Percentiles rank a stretch among this genome's conserved stretches.
These are phyloP conservation scores for Lottia scabra DNA, from an alignment of 2,888 invertebrate species.

Conservation along the genomic window DNA sequence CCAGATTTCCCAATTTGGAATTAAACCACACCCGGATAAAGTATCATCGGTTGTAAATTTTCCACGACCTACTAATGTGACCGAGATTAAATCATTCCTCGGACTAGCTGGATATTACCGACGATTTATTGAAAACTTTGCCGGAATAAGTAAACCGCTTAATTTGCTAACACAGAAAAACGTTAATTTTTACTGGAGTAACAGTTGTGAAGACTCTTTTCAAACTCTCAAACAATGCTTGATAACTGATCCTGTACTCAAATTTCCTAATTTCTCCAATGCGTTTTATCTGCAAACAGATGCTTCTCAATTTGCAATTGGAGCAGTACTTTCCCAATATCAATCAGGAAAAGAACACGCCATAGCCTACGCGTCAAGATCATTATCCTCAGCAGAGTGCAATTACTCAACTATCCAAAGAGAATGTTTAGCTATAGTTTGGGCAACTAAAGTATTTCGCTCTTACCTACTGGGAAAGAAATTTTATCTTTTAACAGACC, in stretches of 20 bases:
- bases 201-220: no score
- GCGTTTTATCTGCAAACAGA: not conserved
- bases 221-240: no score
- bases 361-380: conserved; percentile 14
- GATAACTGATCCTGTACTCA: not conserved
- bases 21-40: not conserved
- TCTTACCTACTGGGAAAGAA: conserved; percentile 9
- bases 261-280: not conserved
- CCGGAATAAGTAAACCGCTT: not conserved
- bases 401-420: conserved; percentile 24
- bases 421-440: conserved; percentile 12
- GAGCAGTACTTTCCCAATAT: conserved; percentile 14
- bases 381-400: conserved; percentile 5
- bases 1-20: not conserved
- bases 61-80: not conserved
- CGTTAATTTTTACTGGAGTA: no score
- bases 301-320: conserved; percentile 4
- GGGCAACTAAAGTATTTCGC: conserved; percentile 15
- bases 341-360: conserved; percentile 8
- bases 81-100: not conserved
- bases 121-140: not conserved
- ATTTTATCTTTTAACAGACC: not conserved
- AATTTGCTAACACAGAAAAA: not conserved
- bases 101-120: not conserved
- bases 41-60: not conserved